A percentile compares a stretch with the other conserved stretches of the same genome.
Evolutionary conservation across 2,797 vertebrate genomes (phyloP).

Genomic region (Tokudaia muenninki): DNA sequence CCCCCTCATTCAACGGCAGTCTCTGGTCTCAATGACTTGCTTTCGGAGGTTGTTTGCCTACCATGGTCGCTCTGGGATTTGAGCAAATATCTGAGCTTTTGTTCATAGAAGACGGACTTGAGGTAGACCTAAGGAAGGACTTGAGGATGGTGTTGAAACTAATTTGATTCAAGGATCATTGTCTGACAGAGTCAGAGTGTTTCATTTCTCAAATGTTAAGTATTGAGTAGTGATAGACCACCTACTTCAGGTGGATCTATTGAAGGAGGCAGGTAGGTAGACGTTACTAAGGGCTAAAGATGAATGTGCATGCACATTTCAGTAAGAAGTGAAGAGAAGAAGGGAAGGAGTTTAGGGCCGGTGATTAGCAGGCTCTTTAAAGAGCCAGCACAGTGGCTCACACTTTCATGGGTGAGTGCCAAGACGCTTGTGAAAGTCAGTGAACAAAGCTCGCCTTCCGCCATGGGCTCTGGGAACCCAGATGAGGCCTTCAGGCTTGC

Average conservation of each 20-base stretch:
- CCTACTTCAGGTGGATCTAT: not conserved
- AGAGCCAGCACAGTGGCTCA: not conserved
- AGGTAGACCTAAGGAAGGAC: not conserved
- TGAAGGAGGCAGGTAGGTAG: not conserved
- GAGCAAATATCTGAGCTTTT: not conserved
- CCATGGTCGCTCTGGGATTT: not conserved
- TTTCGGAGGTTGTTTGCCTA: not conserved
- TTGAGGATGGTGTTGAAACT: not conserved
- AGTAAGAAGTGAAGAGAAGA: not conserved
- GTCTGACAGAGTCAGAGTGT: not conserved
- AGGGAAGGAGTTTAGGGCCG: not conserved
- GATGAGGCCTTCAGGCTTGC: not conserved
- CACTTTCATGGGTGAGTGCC: not conserved
- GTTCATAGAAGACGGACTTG: not conserved
- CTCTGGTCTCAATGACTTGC: not conserved
- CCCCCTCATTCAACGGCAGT: too few relatives aligned
- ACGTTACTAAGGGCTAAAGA: too few relatives aligned
- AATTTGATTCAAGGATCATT: not conserved
- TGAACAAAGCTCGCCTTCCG: not conserved
- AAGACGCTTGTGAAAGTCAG: not conserved
- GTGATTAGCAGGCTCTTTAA: not conserved
- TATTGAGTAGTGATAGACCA: not conserved
- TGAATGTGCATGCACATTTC: not conserved
- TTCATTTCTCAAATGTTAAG: not conserved
- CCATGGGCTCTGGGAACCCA: not conserved